Conservation (phyloP, 2,797 vertebrate species). For the Characodon lateralis region DNA sequence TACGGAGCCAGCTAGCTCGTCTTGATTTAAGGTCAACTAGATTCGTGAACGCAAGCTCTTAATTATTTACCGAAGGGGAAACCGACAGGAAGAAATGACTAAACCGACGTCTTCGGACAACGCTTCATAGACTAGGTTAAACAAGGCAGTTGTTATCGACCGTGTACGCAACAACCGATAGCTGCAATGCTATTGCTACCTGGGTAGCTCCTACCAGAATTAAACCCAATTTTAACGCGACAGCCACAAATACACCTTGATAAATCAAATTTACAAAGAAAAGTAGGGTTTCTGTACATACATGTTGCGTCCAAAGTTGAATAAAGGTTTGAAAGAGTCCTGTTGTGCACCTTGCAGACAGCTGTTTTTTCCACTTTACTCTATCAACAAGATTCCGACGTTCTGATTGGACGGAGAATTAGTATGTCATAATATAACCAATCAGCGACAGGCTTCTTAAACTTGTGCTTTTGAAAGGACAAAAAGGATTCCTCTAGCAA, state of each 20-base stretch:
- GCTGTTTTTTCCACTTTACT: slow-evolving; percentile 40
- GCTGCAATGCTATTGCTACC: slow-evolving; percentile 58
- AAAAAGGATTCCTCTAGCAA: not conserved
- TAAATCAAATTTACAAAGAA: not conserved
- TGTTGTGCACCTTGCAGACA: slow-evolving; percentile 56
- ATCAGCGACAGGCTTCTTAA: slow-evolving; percentile 64
- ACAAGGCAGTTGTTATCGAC: slow-evolving; percentile 29
- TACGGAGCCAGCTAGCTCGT: slow-evolving; percentile 42
- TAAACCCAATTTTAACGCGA: not conserved
- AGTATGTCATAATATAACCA: slow-evolving; percentile 54
- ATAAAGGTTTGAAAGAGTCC: slow-evolving; percentile 24
- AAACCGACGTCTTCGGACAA: not conserved
- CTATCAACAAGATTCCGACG: slow-evolving; percentile 33
- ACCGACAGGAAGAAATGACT: not conserved
- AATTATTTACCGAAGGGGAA: not conserved
- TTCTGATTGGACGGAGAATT: slow-evolving; percentile 64
- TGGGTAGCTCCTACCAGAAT: slow-evolving; percentile 15
- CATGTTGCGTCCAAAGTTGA: slow-evolving; percentile 9
- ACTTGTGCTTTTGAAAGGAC: not conserved
- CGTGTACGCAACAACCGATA: slow-evolving; percentile 31
- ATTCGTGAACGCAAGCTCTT: not conserved
- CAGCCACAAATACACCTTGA: not conserved
- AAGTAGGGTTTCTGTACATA: slow-evolving; percentile 22
- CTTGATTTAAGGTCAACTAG: slow-evolving; percentile 38
- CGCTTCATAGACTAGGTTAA: slow-evolving; percentile 3